These are phyloP conservation scores for Drosophila nebulosa DNA, from an alignment of 1,140 invertebrate species.

Conservation along the genomic window DNA sequence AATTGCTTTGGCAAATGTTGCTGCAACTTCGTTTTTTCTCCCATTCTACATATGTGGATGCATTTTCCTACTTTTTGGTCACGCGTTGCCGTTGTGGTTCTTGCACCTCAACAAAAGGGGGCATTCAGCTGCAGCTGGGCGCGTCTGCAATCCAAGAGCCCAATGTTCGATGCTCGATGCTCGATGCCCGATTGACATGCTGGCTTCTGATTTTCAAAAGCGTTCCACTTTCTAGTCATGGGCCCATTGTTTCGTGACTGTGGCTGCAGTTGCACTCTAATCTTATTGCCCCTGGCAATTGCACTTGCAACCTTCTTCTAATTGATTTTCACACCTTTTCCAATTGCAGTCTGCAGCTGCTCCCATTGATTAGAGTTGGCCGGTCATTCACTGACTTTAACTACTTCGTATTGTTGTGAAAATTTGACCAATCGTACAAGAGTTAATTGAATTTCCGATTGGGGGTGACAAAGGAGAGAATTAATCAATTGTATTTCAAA, in stretches of 20 bases:
- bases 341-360: neutral
- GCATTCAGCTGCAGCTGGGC: conserved; percentile 13
- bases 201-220: neutral
- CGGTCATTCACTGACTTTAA: conserved; percentile 5
- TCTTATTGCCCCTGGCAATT: conserved; percentile 7
- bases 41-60: neutral
- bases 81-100: conserved; percentile 3
- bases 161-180: neutral
- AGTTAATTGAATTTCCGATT: conserved; percentile 41
- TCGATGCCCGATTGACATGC: neutral
- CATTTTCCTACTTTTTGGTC: neutral
- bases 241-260: neutral
- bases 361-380: conserved; percentile 21
- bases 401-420: neutral
- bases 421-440: conserved; percentile 31
- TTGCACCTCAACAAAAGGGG: neutral
- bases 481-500: too few species aligned
- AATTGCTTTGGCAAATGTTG: conserved; percentile 54
- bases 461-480: neutral
- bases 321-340: conserved; percentile 70
- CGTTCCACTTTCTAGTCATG: neutral
- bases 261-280: conserved; percentile 2
- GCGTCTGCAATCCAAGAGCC: neutral
- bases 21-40: conserved; percentile 41
- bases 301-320: conserved; percentile 45